phyloP scores from a whole-genome alignment of 2,888 invertebrate genomes.

The Torymus auratus region DNA sequence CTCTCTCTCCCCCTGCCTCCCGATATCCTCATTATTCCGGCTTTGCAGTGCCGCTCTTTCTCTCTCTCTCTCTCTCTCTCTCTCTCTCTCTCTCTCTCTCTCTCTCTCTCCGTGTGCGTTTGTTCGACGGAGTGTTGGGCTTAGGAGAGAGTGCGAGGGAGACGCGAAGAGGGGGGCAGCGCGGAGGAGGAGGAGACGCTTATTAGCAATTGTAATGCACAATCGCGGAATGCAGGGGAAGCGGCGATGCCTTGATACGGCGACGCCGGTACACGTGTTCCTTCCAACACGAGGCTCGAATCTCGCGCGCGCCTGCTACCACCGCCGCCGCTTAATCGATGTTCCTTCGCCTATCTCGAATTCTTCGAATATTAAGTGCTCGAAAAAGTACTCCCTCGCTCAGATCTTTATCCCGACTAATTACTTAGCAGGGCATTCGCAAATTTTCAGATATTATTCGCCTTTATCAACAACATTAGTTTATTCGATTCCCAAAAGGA shows the following conservation, averaged over 20 bases:
- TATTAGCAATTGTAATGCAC: slow-evolving; percentile 72
- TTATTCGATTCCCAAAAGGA: not conserved
- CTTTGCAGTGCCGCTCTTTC: slow-evolving; percentile 7
- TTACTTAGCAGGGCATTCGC: no score
- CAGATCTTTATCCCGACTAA: not conserved
- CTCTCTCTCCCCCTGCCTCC: not conserved
- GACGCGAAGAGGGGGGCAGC: not conserved
- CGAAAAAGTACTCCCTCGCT: slow-evolving; percentile 29
- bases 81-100: no score
- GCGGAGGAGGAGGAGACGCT: slow-evolving; percentile 61
- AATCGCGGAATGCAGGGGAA: slow-evolving; percentile 68
- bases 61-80: no score
- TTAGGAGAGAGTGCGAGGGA: not conserved
- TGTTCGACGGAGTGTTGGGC: no score
- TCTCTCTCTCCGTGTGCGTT: not conserved
- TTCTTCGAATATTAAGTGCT: slow-evolving; percentile 49
- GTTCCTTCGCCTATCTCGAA: slow-evolving; percentile 33
- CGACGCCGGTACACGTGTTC: slow-evolving; percentile 67
- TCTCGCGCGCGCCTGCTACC: slow-evolving; percentile 18
- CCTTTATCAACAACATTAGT: no score
- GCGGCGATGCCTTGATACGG: slow-evolving; percentile 68
- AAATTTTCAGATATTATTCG: no score
- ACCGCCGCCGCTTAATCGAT: slow-evolving; percentile 35
- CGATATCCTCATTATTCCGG: slow-evolving; percentile 56
- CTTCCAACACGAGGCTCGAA: slow-evolving; percentile 64